These are phyloP conservation scores for Nannobrachium achirus DNA, from an alignment of 2,113 vertebrate genomes.

Conservation along the genomic window DNA sequence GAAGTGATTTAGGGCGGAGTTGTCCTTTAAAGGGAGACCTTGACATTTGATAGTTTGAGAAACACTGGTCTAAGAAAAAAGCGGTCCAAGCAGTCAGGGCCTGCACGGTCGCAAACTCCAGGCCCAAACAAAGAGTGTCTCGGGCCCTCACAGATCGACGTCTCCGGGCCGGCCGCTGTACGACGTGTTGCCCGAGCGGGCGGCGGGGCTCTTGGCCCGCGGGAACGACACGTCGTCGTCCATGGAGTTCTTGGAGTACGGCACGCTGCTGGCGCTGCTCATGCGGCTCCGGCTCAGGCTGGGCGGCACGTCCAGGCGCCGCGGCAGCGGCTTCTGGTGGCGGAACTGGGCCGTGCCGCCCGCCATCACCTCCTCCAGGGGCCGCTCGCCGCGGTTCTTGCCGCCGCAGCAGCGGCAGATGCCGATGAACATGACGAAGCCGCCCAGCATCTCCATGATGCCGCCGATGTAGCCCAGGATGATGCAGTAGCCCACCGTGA, in stretches of 20 bases:
- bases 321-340: slow-evolving; percentile 18
- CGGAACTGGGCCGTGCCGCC: neutral
- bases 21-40: too few species aligned
- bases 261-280: slow-evolving; percentile 66
- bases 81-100: neutral
- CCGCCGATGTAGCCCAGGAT: slow-evolving; percentile 92
- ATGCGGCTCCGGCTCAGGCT: slow-evolving; percentile 49
- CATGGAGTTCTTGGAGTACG: slow-evolving; percentile 64
- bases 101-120: too few species aligned
- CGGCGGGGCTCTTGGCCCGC: slow-evolving; percentile 59
- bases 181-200: slow-evolving; percentile 46
- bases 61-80: too few species aligned
- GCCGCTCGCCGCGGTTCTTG: slow-evolving; percentile 70
- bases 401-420: slow-evolving; percentile 80
- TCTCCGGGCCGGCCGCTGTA: slow-evolving; percentile 66
- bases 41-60: too few species aligned
- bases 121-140: too few species aligned
- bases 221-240: slow-evolving; percentile 78
- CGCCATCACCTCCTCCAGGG: neutral
- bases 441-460: slow-evolving; percentile 85
- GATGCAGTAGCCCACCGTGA: slow-evolving; percentile 85
- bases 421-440: slow-evolving; percentile 83
- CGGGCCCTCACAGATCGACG: slow-evolving; percentile 74
- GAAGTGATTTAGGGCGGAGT: too few species aligned
- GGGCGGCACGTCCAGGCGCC: slow-evolving; percentile 49